Evolutionary conservation across 1,140 invertebrate species (phyloP), one percentile per base, ranked within the genome.

Genomic region (Neotoxoptera formosana): DNA sequence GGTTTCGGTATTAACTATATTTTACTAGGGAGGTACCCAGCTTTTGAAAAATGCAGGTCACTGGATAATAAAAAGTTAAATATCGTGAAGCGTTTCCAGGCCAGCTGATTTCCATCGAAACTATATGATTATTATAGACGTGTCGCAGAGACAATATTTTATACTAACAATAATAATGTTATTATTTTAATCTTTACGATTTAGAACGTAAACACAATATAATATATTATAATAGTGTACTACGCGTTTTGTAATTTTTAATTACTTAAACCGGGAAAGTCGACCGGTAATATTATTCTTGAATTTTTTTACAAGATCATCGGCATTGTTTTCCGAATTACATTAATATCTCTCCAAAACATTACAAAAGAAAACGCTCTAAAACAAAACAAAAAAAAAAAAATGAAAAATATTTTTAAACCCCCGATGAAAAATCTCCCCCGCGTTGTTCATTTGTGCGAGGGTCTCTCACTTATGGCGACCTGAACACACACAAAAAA

Each of bases 381-480:
- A 7, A 36, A 36, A 90, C n/a, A 90, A 90, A 41, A 41, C 41
- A 41, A 41, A 36, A 56, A 56, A 56, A 60, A 36, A 90, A 53
- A 45, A 47, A 90, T 17, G 17, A 20, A 90, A n/a, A 41, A 91
- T 76, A 91, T 91, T 76, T 91, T 89, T 53, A 53, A 36, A 1
- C 48, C 30, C 30, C 21, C 36, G 34, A 89, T 89, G 88, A 56
- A 89, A 89, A 89, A 89, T 56, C 48, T 53, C 34, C 87, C 87
- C 34, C 36, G 45, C 8, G 56, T 60, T 34, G 21, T 67, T 67
- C 89, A 56, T 89, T 89, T 56, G 21, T 56, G 21, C 11, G 34
- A 89, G 48, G 48, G 51, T 56, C 51, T 56, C 51, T 89, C 88
- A 89, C 34, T 89, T 56, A 41, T 25, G 88, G 56, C 36, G 41